phyloP scores from a whole-genome alignment of 2,888 invertebrate genomes.

The Dastarcus helophoroides region DNA sequence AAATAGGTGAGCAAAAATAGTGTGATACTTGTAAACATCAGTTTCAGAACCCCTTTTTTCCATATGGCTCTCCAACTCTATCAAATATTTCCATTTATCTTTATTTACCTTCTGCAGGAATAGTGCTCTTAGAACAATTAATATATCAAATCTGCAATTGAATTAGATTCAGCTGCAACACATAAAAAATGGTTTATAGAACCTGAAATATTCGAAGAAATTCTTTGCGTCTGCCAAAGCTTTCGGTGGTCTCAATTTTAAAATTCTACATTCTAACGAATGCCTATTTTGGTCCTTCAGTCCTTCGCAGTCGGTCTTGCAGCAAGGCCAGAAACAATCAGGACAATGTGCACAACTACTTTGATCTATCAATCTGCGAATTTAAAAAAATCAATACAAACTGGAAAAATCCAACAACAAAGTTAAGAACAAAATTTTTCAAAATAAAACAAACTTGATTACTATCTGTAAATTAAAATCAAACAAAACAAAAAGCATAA shows the following conservation, averaged over 20 bases:
- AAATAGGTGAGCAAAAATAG: slow-evolving; percentile 3
- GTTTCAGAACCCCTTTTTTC: slow-evolving; percentile 52
- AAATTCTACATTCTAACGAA: slow-evolving; percentile 50
- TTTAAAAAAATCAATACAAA: background rate
- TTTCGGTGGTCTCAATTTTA: slow-evolving; percentile 44
- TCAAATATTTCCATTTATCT: slow-evolving; percentile 42
- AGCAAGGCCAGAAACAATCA: slow-evolving; percentile 62
- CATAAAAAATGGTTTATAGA: too few relatives aligned
- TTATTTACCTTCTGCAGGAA: slow-evolving; percentile 46
- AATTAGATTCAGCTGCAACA: too few relatives aligned
- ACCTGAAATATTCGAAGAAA: slow-evolving; percentile 46
- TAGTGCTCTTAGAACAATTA: slow-evolving; percentile 54
- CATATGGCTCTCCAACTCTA: slow-evolving; percentile 49
- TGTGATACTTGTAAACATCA: slow-evolving; percentile 48
- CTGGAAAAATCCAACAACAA: too few relatives aligned
- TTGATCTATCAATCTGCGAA: slow-evolving; percentile 11
- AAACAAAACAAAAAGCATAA: too few relatives aligned
- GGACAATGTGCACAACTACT: slow-evolving; percentile 20
- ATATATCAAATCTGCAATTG: slow-evolving; percentile 49
- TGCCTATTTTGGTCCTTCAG: slow-evolving; percentile 49
- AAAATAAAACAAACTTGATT: too few relatives aligned
- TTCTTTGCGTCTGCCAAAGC: slow-evolving; percentile 29
- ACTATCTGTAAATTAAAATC: too few relatives aligned
- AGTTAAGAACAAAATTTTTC: too few relatives aligned
- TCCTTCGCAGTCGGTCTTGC: slow-evolving; percentile 50